These are phyloP conservation scores for Propithecus perrieri DNA, from an alignment of 2,797 vertebrate genomes.

Conservation along the genomic window DNA sequence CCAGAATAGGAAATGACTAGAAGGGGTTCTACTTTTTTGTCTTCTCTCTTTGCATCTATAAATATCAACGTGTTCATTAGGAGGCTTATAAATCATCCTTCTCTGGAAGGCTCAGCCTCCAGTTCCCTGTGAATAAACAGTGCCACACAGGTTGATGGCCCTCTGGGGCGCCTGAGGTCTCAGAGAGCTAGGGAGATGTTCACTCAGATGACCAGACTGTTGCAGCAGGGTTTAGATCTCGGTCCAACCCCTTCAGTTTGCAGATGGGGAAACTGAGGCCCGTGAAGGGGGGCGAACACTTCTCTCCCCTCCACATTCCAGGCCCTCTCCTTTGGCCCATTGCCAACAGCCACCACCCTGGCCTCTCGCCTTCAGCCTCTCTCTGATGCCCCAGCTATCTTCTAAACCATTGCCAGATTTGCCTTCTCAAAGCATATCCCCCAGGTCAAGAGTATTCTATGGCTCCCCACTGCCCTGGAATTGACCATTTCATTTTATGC, in stretches of 20 bases:
- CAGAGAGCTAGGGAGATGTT: not conserved
- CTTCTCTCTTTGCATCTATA: conserved; percentile 39
- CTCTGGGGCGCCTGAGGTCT: not conserved
- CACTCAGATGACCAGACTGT: not conserved
- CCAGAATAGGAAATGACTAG: conserved; percentile 72
- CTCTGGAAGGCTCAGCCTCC: conserved; percentile 56
- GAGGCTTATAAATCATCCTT: conserved; percentile 64
- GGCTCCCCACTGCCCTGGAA: not conserved
- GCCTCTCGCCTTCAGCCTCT: not conserved
- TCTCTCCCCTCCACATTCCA: not conserved
- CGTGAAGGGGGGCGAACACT: not conserved
- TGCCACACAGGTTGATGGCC: not conserved
- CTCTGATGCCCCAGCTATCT: not conserved
- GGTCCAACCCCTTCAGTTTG: not conserved
- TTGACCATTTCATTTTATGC: not conserved
- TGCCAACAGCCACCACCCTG: not conserved
- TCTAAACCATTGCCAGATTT: not conserved
- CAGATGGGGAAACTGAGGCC: not conserved
- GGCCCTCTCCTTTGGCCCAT: not conserved
- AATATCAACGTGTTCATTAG: conserved; percentile 71
- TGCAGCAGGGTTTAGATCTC: not conserved
- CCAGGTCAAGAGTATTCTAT: not conserved
- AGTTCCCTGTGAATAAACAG: conserved; percentile 52
- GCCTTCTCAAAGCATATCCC: not conserved
- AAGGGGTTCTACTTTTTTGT: accelerated